Percentiles rank a stretch among this genome's conserved stretches.
Conservation (phyloP, 2,797 vertebrate genomes). For the Rhinatrema bivittatum region DNA sequence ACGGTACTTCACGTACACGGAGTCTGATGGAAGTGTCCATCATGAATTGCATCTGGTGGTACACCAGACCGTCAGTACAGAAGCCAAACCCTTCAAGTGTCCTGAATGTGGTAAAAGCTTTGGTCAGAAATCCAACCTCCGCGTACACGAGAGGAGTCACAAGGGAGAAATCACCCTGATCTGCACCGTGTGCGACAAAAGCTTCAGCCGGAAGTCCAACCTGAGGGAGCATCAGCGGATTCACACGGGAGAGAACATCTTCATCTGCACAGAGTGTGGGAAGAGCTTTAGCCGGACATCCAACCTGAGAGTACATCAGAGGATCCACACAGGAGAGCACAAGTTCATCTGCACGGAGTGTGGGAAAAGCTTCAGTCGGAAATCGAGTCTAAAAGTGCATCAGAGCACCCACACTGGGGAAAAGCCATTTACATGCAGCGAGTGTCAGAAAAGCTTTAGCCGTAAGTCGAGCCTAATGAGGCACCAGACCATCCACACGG, state of each 20-base stretch:
- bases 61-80: not conserved
- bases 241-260: slow-evolving; percentile 18
- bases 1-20: too few species aligned
- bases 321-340: slow-evolving; percentile 13
- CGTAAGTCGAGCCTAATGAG: slow-evolving; percentile 9
- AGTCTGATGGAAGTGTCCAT: too few species aligned
- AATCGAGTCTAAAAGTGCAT: slow-evolving; percentile 14
- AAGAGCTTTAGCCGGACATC: slow-evolving; percentile 19
- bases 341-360: slow-evolving; percentile 13
- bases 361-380: slow-evolving; percentile 17
- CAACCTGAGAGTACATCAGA: slow-evolving; percentile 3
- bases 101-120: not conserved
- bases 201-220: slow-evolving; percentile 16
- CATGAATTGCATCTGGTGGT: too few species aligned
- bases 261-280: slow-evolving; percentile 13
- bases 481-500: not conserved
- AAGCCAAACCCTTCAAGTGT: not conserved
- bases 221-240: slow-evolving; percentile 8
- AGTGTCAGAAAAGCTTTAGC: slow-evolving; percentile 17
- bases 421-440: slow-evolving; percentile 15
- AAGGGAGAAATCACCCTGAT: not conserved
- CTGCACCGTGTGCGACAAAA: slow-evolving; percentile 16
- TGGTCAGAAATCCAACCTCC: not conserved
- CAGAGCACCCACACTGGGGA: slow-evolving; percentile 21
- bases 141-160: not conserved